Evolutionary conservation across 1,140 invertebrate genomes (phyloP), one percentile per base, ranked within the genome.

Genomic region (Ganaspis sp.): DNA sequence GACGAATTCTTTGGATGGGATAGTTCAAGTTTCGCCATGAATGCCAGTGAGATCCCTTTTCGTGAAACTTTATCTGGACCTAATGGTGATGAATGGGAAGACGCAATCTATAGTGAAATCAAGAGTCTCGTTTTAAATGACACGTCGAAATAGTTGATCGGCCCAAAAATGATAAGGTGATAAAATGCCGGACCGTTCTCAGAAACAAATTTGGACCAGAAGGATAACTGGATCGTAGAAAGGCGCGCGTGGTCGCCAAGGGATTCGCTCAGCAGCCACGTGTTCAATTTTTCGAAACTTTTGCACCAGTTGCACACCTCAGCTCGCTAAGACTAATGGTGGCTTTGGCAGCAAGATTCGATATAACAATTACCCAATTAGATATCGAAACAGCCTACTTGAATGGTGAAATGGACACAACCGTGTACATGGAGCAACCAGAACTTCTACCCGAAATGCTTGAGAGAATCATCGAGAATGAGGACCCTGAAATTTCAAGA

Each of bases 41-140:
- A 21, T 1, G 69, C 34, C n/a, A 12, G 73, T 19, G 82, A 84
- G 19, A 76, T 79, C 26, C 45, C 72, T 9, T 12, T 84, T 4
- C 38, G 34, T 0, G 9, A 70, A 6, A 78, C 83, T 0, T 12
- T 84, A 3, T 69, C 64, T 0, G 74, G 78, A 6, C 75, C 77
- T 0, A 40, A 84, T 0, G 11, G 1, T 0, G 45, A 76, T 0
- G 74, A 80, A 26, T 84, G 81, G 76, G 69, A 23, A 12, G 9
- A 74, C 5, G 77, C 81, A 0, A 81, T 84, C 8, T 45, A 72
- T 15, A 9, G 19, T 1, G 80, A 83, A n/a, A 45, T 69, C 0
- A 53, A 58, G 17, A 71, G 69, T 8, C n/a, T 83, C 1, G 2
- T 81, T 5, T 38, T 69, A 11, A 75, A 81, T 15, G 49, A 81